Percentiles rank a stretch among this genome's conserved stretches.
phyloP scores from a whole-genome alignment of 2,113 vertebrate species.

The Prietella phreatophila region DNA sequence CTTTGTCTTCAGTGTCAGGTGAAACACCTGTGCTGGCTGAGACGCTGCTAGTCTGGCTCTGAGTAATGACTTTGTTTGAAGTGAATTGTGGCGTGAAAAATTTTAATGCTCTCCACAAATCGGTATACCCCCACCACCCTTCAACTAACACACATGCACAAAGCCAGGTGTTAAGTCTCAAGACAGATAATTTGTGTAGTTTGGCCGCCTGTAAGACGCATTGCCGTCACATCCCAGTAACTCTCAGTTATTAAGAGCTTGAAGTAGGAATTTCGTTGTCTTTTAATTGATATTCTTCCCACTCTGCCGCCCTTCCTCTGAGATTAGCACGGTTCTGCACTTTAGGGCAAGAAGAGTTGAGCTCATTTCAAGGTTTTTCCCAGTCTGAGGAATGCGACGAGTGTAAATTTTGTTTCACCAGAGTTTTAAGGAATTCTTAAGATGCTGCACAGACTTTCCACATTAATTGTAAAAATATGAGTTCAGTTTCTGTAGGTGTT shows the following conservation, averaged over 20 bases:
- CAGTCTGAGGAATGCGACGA: background rate
- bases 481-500: background rate
- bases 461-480: background rate
- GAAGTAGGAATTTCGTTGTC: constrained; percentile 50
- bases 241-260: constrained; percentile 59
- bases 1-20: constrained; percentile 57
- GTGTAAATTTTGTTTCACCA: background rate
- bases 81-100: constrained; percentile 67
- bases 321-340: constrained; percentile 21
- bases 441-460: background rate
- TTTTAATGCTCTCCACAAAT: constrained; percentile 56
- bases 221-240: constrained; percentile 56
- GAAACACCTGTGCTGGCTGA: constrained; percentile 65
- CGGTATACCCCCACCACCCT: constrained; percentile 56
- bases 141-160: background rate
- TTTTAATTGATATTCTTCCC: constrained; percentile 48
- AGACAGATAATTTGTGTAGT: constrained; percentile 60
- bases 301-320: background rate
- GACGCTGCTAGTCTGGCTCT: constrained; percentile 64
- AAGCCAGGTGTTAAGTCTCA: constrained; percentile 65
- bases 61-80: constrained; percentile 67
- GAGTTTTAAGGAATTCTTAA: background rate
- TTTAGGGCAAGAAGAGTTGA: background rate
- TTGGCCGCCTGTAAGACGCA: constrained; percentile 56
- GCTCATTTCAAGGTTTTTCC: constrained; percentile 15